These are phyloP conservation scores for Perizoma flavofasciatum DNA, from an alignment of 2,888 invertebrate species.

Conservation along the genomic window DNA sequence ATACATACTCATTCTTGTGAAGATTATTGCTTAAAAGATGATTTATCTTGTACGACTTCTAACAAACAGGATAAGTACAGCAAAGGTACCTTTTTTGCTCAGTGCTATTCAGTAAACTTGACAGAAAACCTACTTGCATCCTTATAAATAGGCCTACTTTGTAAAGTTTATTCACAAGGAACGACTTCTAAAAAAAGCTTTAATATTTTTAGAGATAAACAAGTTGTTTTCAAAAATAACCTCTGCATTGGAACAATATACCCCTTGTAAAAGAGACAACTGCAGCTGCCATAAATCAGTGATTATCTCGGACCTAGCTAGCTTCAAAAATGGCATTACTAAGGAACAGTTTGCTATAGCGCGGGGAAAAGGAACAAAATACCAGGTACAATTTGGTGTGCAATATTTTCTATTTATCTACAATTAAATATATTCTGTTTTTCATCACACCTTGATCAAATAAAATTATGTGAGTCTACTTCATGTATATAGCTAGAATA, in stretches of 20 bases:
- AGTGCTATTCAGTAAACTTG: neutral
- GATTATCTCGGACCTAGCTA: constrained; percentile 87
- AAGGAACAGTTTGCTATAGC: constrained; percentile 86
- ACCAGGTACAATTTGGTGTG: constrained; percentile 58
- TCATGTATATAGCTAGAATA: neutral
- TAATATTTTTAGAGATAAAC: constrained; percentile 47
- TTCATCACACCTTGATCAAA: neutral
- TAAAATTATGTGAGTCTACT: neutral
- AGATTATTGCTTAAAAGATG: constrained; percentile 42
- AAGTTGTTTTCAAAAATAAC: constrained; percentile 74
- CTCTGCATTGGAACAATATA: constrained; percentile 75
- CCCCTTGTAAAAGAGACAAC: constrained; percentile 81
- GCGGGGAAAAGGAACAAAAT: constrained; percentile 69
- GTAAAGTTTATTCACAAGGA: too few relatives aligned
- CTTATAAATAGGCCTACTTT: neutral
- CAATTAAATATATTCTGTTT: too few relatives aligned
- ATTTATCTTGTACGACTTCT: constrained; percentile 39
- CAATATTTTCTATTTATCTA: neutral
- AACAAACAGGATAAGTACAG: constrained; percentile 45
- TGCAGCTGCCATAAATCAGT: constrained; percentile 87
- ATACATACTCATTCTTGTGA: constrained; percentile 12
- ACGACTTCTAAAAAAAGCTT: too few relatives aligned
- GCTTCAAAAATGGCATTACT: constrained; percentile 89
- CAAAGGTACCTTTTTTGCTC: constrained; percentile 41
- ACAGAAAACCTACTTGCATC: too few relatives aligned